Percentiles rank a stretch among this genome's conserved stretches.
Conservation (phyloP, 2,888 invertebrate genomes). For the Mythimna vitellina region DNA sequence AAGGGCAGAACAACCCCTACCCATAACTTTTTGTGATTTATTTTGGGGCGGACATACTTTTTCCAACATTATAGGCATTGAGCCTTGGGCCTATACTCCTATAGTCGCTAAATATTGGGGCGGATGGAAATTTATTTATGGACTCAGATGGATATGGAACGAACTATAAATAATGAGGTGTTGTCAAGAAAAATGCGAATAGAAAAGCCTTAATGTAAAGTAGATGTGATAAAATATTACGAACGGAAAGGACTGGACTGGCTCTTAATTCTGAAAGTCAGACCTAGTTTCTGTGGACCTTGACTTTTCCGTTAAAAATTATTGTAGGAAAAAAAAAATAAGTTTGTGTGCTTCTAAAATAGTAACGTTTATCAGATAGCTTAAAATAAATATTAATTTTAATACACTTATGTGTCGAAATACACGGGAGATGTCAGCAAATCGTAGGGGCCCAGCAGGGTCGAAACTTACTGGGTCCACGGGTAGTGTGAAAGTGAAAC, state of each 20-base stretch:
- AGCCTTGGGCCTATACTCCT: slow-evolving; percentile 45
- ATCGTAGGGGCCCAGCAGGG: too few species aligned
- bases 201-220: background rate
- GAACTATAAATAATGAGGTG: background rate
- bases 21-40: slow-evolving; percentile 68
- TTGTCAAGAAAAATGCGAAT: background rate
- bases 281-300: background rate
- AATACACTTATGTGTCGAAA: too few species aligned
- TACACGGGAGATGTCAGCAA: too few species aligned
- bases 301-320: slow-evolving; percentile 10
- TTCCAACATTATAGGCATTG: slow-evolving; percentile 58
- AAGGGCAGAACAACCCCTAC: slow-evolving; percentile 58
- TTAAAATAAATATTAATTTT: too few species aligned
- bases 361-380: too few species aligned
- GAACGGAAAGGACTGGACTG: background rate
- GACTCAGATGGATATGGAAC: background rate
- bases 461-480: too few species aligned
- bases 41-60: slow-evolving; percentile 67
- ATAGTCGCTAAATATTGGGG: slow-evolving; percentile 40
- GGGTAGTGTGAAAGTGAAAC: too few species aligned
- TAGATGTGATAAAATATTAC: background rate
- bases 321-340: background rate
- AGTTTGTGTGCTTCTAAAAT: too few species aligned
- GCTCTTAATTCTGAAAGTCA: background rate
- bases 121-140: slow-evolving; percentile 13